These are phyloP conservation scores for Machaerirhynchus nigripectus DNA, from an alignment of 2,113 vertebrate species.

Conservation along the genomic window DNA sequence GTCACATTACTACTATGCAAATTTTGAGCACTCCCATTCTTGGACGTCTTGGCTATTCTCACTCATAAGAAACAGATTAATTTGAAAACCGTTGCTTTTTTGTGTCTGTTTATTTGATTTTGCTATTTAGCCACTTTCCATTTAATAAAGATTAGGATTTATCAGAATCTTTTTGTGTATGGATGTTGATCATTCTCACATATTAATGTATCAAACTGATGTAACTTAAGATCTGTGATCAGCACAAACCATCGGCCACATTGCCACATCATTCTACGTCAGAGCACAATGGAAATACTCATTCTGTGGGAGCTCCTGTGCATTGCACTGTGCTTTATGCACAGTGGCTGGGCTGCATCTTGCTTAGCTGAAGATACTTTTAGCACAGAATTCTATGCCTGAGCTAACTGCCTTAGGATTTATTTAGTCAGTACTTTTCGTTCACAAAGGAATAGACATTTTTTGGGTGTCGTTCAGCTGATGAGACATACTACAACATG, in stretches of 20 bases:
- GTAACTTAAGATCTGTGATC: neutral
- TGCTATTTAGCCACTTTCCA: neutral
- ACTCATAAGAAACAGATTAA: neutral
- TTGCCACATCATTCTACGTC: neutral
- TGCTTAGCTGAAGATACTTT: neutral
- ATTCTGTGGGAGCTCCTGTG: neutral
- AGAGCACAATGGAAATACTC: neutral
- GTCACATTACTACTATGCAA: neutral
- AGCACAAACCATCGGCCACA: neutral
- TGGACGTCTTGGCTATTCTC: neutral
- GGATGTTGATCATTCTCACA: neutral
- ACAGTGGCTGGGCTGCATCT: neutral
- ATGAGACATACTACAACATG: neutral
- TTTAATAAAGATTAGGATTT: neutral
- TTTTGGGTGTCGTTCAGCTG: neutral
- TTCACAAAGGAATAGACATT: neutral
- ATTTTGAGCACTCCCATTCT: neutral
- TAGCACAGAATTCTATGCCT: neutral
- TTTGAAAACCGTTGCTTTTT: neutral
- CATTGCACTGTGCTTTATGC: accelerated
- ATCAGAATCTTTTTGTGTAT: neutral
- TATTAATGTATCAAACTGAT: neutral
- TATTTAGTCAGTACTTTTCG: neutral
- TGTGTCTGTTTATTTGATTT: neutral
- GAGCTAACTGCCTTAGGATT: neutral